phyloP scores from a whole-genome alignment of 2,113 vertebrate genomes.

The Anseranas semipalmata region DNA sequence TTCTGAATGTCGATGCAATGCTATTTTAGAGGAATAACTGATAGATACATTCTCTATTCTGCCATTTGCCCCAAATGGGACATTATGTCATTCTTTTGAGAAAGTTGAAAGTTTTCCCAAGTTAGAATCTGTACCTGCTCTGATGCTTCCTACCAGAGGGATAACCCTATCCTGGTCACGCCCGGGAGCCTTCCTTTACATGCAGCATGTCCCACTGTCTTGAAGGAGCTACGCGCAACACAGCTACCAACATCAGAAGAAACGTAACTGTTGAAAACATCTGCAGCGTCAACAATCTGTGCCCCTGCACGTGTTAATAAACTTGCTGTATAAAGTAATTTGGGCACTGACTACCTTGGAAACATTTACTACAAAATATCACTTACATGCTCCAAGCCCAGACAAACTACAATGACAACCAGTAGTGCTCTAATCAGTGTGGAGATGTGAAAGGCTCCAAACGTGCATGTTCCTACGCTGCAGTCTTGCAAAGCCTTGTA shows the following conservation, averaged over 20 bases:
- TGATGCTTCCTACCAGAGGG: neutral
- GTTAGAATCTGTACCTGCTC: conserved; percentile 58
- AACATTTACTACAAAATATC: neutral
- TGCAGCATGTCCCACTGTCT: neutral
- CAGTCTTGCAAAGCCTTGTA: neutral
- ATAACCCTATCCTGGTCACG: neutral
- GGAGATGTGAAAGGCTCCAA: neutral
- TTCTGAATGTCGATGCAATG: conserved; percentile 52
- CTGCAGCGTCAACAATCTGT: neutral
- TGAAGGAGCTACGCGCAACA: neutral
- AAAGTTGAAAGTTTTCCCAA: conserved; percentile 53
- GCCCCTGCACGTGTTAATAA: neutral
- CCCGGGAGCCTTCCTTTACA: neutral
- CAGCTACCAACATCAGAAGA: neutral
- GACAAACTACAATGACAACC: neutral
- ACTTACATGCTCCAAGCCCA: neutral
- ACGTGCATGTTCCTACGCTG: neutral
- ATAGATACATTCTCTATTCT: no score
- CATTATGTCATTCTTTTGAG: conserved; percentile 51
- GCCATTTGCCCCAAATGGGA: conserved; percentile 47
- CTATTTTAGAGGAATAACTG: conserved; percentile 65
- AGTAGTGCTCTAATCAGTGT: neutral
- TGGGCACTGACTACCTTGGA: neutral
- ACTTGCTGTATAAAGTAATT: neutral
- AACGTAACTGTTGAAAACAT: neutral